Conservation (phyloP, 2,888 invertebrate species). For the Adineta ricciae region DNA sequence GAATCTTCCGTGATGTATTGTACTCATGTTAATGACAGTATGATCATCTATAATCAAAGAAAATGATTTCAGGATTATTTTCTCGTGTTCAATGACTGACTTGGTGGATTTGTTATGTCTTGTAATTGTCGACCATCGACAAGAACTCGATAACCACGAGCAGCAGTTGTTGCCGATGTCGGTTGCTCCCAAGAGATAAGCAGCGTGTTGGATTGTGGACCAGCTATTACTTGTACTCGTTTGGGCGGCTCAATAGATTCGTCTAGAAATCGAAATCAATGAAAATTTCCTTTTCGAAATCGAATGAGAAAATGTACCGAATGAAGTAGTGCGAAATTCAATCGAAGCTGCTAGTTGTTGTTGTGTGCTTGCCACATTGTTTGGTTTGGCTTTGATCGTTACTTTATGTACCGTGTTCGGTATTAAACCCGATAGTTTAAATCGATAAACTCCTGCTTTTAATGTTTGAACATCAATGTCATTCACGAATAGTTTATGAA, state of each 20-base stretch:
- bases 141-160: background rate
- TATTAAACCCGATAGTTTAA: conserved; percentile 75
- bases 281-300: too few species aligned
- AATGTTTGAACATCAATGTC: conserved; percentile 63
- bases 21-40: background rate
- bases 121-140: conserved; percentile 12
- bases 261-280: conserved; percentile 41
- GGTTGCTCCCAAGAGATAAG: conserved; percentile 76
- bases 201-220: conserved; percentile 94
- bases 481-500: conserved; percentile 93
- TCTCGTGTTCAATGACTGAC: background rate
- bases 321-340: conserved; percentile 86
- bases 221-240: conserved; percentile 79
- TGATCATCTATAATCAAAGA: background rate
- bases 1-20: background rate
- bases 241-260: conserved; percentile 55
- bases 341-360: conserved; percentile 61
- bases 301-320: conserved; percentile 57
- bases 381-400: conserved; percentile 76
- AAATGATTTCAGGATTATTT: too few species aligned
- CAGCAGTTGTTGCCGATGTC: background rate
- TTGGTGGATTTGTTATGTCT: background rate
- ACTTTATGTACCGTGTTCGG: conserved; percentile 92
- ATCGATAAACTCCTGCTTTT: conserved; percentile 72
- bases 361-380: conserved; percentile 61